These are phyloP conservation scores for Tenthredo mesomela DNA, from an alignment of 2,888 invertebrate genomes.

Conservation along the genomic window DNA sequence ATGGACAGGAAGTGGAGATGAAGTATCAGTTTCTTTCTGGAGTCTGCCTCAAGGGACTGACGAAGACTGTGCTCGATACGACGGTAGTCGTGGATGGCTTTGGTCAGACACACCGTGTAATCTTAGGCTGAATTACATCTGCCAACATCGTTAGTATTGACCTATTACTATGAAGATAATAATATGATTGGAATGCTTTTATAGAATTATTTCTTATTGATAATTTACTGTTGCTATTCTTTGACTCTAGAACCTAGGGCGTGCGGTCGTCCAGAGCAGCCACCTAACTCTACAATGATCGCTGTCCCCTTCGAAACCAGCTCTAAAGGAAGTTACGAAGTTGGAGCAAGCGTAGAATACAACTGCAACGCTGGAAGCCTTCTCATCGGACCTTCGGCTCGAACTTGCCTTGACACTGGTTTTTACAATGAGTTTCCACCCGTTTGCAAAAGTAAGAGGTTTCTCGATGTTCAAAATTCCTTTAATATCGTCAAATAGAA, in stretches of 20 bases:
- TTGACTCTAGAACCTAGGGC: constrained; percentile 88
- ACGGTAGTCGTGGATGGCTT: constrained; percentile 96
- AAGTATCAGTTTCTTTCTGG: constrained; percentile 95
- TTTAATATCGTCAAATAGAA: not conserved
- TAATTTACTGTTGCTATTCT: constrained; percentile 21
- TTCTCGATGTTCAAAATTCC: not conserved
- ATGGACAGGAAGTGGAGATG: constrained; percentile 91
- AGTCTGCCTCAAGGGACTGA: constrained; percentile 88
- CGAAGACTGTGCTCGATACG: constrained; percentile 93
- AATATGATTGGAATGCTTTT: not conserved
- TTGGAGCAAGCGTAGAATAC: constrained; percentile 92
- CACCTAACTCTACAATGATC: constrained; percentile 94
- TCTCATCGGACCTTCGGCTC: constrained; percentile 90
- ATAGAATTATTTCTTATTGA: not conserved
- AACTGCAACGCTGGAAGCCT: constrained; percentile 92
- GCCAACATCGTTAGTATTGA: constrained; percentile 91
- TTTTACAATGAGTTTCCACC: constrained; percentile 97
- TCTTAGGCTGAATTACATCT: constrained; percentile 92
- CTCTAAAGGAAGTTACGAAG: constrained; percentile 84
- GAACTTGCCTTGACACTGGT: constrained; percentile 93
- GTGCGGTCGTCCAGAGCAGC: constrained; percentile 95
- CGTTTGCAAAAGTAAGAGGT: constrained; percentile 93
- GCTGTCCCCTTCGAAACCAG: constrained; percentile 78
- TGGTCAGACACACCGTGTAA: constrained; percentile 96
- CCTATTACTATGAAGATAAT: constrained; percentile 24